Conservation (phyloP, 2,888 invertebrate genomes). For the Cephus nigrinus region DNA sequence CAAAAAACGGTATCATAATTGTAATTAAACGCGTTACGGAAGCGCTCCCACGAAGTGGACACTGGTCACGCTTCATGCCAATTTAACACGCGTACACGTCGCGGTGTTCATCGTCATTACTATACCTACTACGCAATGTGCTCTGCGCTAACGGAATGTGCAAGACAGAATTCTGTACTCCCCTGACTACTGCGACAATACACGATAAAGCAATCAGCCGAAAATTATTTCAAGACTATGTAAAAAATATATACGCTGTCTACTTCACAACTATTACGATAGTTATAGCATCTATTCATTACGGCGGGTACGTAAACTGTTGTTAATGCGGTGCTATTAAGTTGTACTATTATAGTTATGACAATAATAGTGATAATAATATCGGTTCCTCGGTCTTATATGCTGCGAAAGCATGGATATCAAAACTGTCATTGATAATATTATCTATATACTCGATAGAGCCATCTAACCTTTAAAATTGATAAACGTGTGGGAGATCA, state of each 20-base stretch:
- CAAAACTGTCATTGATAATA: not conserved
- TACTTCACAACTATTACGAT: not conserved
- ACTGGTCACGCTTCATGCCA: constrained; percentile 61
- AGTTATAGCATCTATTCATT: not conserved
- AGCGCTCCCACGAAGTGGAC: constrained; percentile 47
- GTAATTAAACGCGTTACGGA: constrained; percentile 55
- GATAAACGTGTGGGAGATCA: not conserved
- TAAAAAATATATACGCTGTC: not conserved
- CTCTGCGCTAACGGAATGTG: not conserved
- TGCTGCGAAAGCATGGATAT: not conserved
- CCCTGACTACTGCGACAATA: not conserved
- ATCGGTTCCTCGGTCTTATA: not conserved
- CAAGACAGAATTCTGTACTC: not conserved
- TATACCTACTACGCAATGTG: not conserved
- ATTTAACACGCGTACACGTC: constrained; percentile 49
- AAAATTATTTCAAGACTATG: not conserved
- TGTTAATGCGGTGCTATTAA: too few relatives aligned
- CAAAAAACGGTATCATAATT: constrained; percentile 51
- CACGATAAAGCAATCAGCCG: not conserved
- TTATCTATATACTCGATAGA: not conserved
- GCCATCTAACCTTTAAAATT: not conserved
- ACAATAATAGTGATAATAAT: not conserved
- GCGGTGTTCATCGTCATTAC: not conserved
- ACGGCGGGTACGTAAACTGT: too few relatives aligned
- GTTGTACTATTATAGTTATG: not conserved